Percentiles rank a stretch among this genome's conserved stretches.
Conservation (phyloP, 1,140 invertebrate genomes). For the Euwallacea fornicatus region DNA sequence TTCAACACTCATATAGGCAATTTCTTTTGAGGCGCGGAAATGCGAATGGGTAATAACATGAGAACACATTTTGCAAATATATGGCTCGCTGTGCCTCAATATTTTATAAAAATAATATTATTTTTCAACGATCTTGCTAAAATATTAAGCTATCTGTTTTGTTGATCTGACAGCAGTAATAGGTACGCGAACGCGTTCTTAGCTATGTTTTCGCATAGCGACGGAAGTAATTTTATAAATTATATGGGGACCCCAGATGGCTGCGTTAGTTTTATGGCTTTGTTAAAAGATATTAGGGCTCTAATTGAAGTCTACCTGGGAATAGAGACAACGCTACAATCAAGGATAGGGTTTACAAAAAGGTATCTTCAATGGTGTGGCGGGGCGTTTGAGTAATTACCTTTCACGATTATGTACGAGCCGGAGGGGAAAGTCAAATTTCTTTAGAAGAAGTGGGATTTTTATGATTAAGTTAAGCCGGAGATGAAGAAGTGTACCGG, state of each 20-base stretch:
- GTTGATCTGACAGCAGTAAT: slow-evolving; percentile 15
- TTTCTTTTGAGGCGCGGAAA: too few species aligned
- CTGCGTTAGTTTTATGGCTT: slow-evolving; percentile 16
- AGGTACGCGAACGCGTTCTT: slow-evolving; percentile 15
- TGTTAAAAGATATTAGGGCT: slow-evolving; percentile 14
- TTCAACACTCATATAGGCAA: too few species aligned
- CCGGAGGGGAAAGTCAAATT: background rate
- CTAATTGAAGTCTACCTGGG: slow-evolving; percentile 7
- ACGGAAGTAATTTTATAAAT: slow-evolving; percentile 20
- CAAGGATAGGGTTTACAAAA: too few species aligned
- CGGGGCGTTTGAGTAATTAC: background rate
- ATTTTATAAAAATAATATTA: slow-evolving; percentile 20
- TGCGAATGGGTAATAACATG: too few species aligned
- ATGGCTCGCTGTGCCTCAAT: background rate
- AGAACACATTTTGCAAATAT: too few species aligned
- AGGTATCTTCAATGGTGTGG: too few species aligned
- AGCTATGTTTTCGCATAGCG: slow-evolving; percentile 22
- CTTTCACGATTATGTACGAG: background rate
- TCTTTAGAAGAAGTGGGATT: background rate
- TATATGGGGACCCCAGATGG: slow-evolving; percentile 20
- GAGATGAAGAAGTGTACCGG: background rate
- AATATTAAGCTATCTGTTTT: slow-evolving; percentile 26
- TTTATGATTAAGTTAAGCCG: background rate
- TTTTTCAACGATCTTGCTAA: slow-evolving; percentile 22
- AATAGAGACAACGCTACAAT: background rate